phyloP scores from a whole-genome alignment of 2,888 invertebrate species.

The Caenorhabditis uteleia region DNA sequence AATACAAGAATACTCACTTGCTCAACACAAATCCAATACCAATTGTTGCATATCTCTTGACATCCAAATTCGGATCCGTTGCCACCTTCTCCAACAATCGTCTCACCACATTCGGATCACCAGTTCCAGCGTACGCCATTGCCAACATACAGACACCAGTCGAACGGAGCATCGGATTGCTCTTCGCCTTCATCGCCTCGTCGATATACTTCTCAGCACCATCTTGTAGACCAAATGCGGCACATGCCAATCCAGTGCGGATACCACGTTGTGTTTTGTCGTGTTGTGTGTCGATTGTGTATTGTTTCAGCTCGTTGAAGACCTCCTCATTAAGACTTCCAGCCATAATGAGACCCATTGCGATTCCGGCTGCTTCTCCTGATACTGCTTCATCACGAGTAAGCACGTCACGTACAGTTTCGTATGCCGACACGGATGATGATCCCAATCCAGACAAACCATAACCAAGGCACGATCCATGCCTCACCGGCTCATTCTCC shows the following conservation, averaged over 20 bases:
- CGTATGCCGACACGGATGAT: slow-evolving; percentile 81
- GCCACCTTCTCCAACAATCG: slow-evolving; percentile 79
- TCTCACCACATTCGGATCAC: slow-evolving; percentile 93
- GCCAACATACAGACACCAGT: slow-evolving; percentile 98
- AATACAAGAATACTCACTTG: slow-evolving; percentile 73
- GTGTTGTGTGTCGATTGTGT: slow-evolving; percentile 93
- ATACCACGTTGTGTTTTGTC: slow-evolving; percentile 96
- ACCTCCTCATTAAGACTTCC: slow-evolving; percentile 87
- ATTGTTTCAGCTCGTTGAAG: slow-evolving; percentile 73
- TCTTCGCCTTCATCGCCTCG: slow-evolving; percentile 75
- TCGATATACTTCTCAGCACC: slow-evolving; percentile 93
- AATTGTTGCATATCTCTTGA: slow-evolving; percentile 94
- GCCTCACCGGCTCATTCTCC: slow-evolving; percentile 78
- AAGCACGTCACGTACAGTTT: slow-evolving; percentile 92
- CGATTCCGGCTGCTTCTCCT: slow-evolving; percentile 97
- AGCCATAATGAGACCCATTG: slow-evolving; percentile 99
- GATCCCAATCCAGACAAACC: slow-evolving; percentile 98
- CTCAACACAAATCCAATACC: slow-evolving; percentile 97
- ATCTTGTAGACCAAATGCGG: slow-evolving; percentile 42
- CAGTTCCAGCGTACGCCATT: slow-evolving; percentile 82
- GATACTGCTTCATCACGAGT: slow-evolving; percentile 98
- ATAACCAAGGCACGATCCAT: slow-evolving; percentile 94
- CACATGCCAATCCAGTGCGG: slow-evolving; percentile 83
- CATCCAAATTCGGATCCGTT: slow-evolving; percentile 98
- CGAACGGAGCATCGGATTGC: slow-evolving; percentile 71